Percentiles rank a stretch among this genome's conserved stretches.
Evolutionary conservation across 2,113 vertebrate species (phyloP).

Genomic region (Calcarius ornatus): DNA sequence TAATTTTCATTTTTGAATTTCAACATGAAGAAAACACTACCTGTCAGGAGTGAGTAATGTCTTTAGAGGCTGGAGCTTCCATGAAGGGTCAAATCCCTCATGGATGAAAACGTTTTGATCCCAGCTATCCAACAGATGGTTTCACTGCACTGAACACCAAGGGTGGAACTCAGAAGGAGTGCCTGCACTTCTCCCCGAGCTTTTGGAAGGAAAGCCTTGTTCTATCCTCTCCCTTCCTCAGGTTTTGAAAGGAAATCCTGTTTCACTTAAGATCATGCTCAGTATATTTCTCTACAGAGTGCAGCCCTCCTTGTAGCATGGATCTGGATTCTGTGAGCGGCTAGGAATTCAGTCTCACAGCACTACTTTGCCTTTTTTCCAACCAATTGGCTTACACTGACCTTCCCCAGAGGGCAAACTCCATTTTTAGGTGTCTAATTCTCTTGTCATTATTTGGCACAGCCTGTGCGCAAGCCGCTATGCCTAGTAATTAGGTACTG

Average conservation of each 20-base stretch:
- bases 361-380: neutral
- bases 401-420: conserved; percentile 25
- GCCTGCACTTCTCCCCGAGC: neutral
- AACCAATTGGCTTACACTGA: neutral
- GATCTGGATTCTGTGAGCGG: neutral
- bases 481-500: conserved; percentile 41
- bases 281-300: neutral
- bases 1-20: neutral
- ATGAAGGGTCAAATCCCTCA: neutral
- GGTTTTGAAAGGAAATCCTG: neutral
- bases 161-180: neutral
- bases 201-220: neutral
- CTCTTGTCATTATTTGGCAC: conserved; percentile 25
- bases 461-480: conserved; percentile 20
- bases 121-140: neutral
- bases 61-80: neutral
- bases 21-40: neutral
- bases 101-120: neutral
- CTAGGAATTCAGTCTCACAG: neutral
- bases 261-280: neutral
- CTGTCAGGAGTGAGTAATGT: neutral
- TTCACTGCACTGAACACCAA: neutral
- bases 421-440: conserved; percentile 53
- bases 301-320: neutral
- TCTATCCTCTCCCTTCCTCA: neutral